These are phyloP conservation scores for Clytia hemisphaerica DNA, from an alignment of 30 jellyfish, hydroid and myxozoan species.

Conservation along the genomic window DNA sequence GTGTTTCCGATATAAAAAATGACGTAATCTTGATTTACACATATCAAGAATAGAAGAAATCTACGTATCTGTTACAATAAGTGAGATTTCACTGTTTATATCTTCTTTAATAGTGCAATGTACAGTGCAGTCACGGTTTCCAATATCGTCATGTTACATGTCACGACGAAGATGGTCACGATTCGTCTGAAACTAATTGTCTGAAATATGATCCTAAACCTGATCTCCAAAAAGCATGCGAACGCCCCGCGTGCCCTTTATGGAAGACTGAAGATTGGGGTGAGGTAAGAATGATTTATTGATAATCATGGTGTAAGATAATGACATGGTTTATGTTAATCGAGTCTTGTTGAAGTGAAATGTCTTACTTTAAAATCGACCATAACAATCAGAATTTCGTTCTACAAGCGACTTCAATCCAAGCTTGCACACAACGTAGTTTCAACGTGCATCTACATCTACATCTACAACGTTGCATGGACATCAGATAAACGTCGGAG, in stretches of 20 bases:
- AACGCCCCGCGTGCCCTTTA: slow-evolving; percentile 49
- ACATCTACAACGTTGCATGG: too few relatives aligned
- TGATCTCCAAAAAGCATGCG: slow-evolving; percentile 71
- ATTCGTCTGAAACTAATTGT: slow-evolving; percentile 18
- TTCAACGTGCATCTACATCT: too few relatives aligned
- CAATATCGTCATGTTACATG: slow-evolving; percentile 83
- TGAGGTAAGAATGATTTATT: slow-evolving; percentile 40
- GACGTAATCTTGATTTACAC: too few relatives aligned
- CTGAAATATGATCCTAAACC: slow-evolving; percentile 47
- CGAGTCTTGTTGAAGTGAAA: neutral
- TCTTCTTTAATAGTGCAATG: slow-evolving; percentile 51
- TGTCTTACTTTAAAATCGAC: neutral
- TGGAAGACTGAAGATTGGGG: slow-evolving; percentile 91
- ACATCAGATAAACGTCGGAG: too few relatives aligned
- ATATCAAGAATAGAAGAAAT: too few relatives aligned
- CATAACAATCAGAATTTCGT: neutral
- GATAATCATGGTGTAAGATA: neutral
- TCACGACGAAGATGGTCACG: slow-evolving; percentile 58
- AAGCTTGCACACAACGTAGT: too few relatives aligned
- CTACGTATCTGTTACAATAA: too few relatives aligned
- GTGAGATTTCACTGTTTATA: neutral
- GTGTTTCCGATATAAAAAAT: too few relatives aligned
- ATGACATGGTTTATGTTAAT: neutral
- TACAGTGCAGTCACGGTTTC: slow-evolving; percentile 83
- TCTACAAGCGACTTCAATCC: too few relatives aligned